Percentiles rank a stretch among this genome's conserved stretches.
phyloP scores from a whole-genome alignment of 2,888 invertebrate genomes.

The Subacronicta megacephala region DNA sequence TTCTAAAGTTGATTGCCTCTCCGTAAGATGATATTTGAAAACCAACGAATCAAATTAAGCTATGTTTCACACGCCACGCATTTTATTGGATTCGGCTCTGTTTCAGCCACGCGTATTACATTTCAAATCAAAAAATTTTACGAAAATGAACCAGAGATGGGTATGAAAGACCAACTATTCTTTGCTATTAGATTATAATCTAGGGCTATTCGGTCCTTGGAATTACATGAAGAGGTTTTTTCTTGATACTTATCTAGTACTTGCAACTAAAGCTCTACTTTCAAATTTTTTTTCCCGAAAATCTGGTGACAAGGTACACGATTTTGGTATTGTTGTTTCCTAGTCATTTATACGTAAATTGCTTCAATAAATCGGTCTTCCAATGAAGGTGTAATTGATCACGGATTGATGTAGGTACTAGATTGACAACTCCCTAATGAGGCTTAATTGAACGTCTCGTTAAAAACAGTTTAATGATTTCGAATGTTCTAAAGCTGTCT shows the following conservation, averaged over 20 bases:
- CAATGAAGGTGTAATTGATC: constrained; percentile 35
- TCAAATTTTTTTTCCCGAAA: not conserved
- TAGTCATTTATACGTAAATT: not conserved
- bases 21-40: constrained; percentile 38
- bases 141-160: constrained; percentile 35
- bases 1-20: constrained; percentile 25
- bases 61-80: constrained; percentile 39
- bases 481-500: constrained; percentile 46
- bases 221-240: not conserved
- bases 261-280: not conserved
- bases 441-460: constrained; percentile 56
- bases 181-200: constrained; percentile 17
- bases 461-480: constrained; percentile 56
- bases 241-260: not conserved
- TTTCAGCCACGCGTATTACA: constrained; percentile 36
- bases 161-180: constrained; percentile 16
- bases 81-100: constrained; percentile 40
- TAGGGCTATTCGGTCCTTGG: not conserved
- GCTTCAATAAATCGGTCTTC: constrained; percentile 23
- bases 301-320: no score
- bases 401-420: constrained; percentile 39
- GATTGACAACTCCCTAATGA: constrained; percentile 55
- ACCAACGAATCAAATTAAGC: constrained; percentile 43
- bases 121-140: constrained; percentile 48
- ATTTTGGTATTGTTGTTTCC: no score